phyloP scores from a whole-genome alignment of 2,797 vertebrate genomes.

The Acanthurus leucopareius region DNA sequence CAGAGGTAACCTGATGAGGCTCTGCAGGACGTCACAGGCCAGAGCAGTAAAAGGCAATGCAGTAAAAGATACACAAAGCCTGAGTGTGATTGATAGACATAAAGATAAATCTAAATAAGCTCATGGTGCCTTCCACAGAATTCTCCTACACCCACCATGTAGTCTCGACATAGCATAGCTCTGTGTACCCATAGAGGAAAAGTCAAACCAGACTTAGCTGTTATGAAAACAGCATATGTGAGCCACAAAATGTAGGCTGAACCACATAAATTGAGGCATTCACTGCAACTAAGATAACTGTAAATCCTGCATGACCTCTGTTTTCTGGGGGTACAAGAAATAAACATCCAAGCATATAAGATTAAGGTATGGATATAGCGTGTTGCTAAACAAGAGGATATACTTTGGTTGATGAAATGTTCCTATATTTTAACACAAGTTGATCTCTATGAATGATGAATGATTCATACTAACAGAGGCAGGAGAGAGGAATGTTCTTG shows the following conservation, averaged over 20 bases:
- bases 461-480: constrained; percentile 51
- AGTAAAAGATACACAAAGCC: constrained; percentile 38
- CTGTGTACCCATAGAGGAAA: constrained; percentile 53
- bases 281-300: constrained; percentile 46
- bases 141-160: constrained; percentile 36
- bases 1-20: constrained; percentile 65
- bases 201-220: constrained; percentile 64
- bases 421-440: constrained; percentile 61
- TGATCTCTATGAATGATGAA: constrained; percentile 49
- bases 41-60: constrained; percentile 49
- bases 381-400: constrained; percentile 14
- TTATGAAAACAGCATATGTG: constrained; percentile 71
- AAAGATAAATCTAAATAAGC: constrained; percentile 53
- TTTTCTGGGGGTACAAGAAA: constrained; percentile 21
- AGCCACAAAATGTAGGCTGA: constrained; percentile 65
- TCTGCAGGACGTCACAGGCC: constrained; percentile 57
- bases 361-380: constrained; percentile 17
- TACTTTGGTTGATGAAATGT: constrained; percentile 44
- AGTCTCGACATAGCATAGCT: constrained; percentile 51
- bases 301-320: constrained; percentile 28
- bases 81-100: constrained; percentile 56
- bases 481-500: constrained; percentile 37
- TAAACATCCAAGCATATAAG: constrained; percentile 16
- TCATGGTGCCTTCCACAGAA: constrained; percentile 25
- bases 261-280: constrained; percentile 65